Base-by-base conservation (phyloP, 2,113 vertebrate genomes). In the Perognathus longimembris region DNA sequence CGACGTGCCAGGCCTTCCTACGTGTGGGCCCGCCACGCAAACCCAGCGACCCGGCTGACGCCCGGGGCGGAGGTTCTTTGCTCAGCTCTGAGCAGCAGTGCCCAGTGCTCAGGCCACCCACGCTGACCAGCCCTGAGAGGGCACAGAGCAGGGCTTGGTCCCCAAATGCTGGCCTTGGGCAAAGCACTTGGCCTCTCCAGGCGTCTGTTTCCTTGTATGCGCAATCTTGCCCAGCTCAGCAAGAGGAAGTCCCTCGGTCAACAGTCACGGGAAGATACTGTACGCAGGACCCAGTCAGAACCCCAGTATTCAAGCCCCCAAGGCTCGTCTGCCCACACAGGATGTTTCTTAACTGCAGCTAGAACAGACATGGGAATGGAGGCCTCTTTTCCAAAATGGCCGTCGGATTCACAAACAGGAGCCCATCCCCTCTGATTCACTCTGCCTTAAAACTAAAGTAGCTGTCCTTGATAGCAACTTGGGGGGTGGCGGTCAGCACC, bases 401-500 rank as follows among this genome's bases (percentile, higher is more conserved):
- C 38, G 7, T 21, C 30, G 28, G 42, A 70, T 7, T 87, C 38
- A n/a, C 34, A 57, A 42, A 59, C 38, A 30, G 26, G 7, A 34
- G 28, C 50, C 61, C n/a, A 63, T 28, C 4, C 28, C 91, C 67
- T 40, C 67, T 26, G 42, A 88, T 88, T 45, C 17, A 74, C 45
- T 71, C 83, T 84, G 77, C 67, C 90, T 81, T 87, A 45, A 77
- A 40, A 90, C 42, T 32, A 54, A 71, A 50, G 61, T 2, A 66
- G 38, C 54, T 59, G n/a, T 82, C 63, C 34, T 6, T 54, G 70
- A 50, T 10, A 40, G 64, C 59, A 45, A 12, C 50, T 54, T 15
- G 1, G 11, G 15, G 50, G 12, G 50, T 12, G 15, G 2, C 14
- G 50, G 50, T 54, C 50, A 54, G 50, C 17, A 54, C 15, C 17